Evolutionary conservation across 1,140 invertebrate genomes (phyloP).

Genomic region (Archegozetes longisetosus): DNA sequence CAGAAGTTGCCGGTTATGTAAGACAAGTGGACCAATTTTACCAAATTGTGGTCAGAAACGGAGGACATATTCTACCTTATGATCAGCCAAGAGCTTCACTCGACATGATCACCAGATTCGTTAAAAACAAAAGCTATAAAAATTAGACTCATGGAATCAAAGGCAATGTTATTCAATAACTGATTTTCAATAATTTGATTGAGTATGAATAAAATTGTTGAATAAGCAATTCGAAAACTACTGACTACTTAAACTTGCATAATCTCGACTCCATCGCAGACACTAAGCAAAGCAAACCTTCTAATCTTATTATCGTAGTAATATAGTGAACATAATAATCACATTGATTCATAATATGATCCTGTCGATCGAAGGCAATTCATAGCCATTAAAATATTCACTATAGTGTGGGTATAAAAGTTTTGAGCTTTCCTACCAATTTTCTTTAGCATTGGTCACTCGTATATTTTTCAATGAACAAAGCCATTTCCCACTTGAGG

Average conservation of each 20-base stretch:
- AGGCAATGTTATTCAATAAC: too few species aligned
- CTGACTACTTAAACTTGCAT: too few species aligned
- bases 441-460: constrained; percentile 64
- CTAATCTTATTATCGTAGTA: too few species aligned
- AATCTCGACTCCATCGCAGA: too few species aligned
- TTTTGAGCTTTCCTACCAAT: constrained; percentile 90
- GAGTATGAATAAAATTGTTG: too few species aligned
- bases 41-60: constrained; percentile 60
- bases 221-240: too few species aligned
- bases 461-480: constrained; percentile 62
- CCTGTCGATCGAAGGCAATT: too few species aligned
- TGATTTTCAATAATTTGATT: too few species aligned
- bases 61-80: constrained; percentile 64
- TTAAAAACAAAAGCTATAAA: constrained; percentile 45
- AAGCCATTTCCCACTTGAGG: constrained; percentile 84
- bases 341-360: constrained; percentile 96
- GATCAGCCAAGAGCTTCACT: constrained; percentile 63
- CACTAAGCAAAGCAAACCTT: too few species aligned
- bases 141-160: too few species aligned
- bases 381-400: too few species aligned
- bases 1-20: constrained; percentile 56
- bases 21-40: constrained; percentile 52
- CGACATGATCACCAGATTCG: constrained; percentile 59
- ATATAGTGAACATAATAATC: constrained; percentile 83
- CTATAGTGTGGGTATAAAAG: too few species aligned